phyloP scores from a whole-genome alignment of 2,113 vertebrate species.

The Eulemur macaco region DNA sequence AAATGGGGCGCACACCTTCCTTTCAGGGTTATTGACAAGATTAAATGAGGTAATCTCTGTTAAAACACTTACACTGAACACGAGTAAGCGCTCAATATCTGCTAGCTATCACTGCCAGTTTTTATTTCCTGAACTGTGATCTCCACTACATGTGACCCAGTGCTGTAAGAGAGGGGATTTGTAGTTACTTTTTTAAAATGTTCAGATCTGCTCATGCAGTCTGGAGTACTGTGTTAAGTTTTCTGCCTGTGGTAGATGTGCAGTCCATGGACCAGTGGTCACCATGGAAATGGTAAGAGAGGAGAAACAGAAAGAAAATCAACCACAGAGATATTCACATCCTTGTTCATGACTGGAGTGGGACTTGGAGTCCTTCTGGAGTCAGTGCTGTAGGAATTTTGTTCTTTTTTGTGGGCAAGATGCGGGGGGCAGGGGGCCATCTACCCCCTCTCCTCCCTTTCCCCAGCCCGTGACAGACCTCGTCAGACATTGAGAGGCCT shows the following conservation, averaged over 20 bases:
- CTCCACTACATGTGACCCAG: not conserved
- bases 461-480: not conserved
- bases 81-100: not conserved
- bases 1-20: not conserved
- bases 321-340: not conserved
- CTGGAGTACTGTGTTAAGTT: not conserved
- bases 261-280: not conserved
- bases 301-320: not conserved
- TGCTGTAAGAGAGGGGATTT: not conserved
- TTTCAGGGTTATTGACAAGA: not conserved
- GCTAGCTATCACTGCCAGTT: not conserved
- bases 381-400: not conserved
- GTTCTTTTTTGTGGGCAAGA: not conserved
- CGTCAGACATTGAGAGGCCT: not conserved
- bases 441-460: not conserved
- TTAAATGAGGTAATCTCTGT: not conserved
- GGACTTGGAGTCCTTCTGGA: not conserved
- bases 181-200: not conserved
- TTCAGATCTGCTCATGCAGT: accelerated
- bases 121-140: not conserved
- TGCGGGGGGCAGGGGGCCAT: accelerated
- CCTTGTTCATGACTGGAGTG: not conserved
- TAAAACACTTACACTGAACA: not conserved
- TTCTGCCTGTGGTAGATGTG: not conserved
- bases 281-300: not conserved